These are phyloP conservation scores for Schizopygopsis pylzovi DNA, from an alignment of 2,797 vertebrate species.

Conservation along the genomic window DNA sequence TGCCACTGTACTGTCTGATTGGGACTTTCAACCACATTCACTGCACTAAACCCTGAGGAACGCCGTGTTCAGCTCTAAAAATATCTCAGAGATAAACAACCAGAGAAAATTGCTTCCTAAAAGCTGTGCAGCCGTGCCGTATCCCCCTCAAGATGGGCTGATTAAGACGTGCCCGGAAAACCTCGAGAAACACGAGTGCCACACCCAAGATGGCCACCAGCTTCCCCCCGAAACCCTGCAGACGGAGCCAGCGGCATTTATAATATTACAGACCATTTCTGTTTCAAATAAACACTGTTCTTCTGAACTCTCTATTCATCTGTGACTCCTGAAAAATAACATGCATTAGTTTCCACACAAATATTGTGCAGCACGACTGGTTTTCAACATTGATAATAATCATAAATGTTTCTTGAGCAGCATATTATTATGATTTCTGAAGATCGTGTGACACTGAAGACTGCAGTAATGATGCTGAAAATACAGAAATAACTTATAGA, in stretches of 20 bases:
- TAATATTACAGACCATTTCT: no score
- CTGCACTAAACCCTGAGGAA: neutral
- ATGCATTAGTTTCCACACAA: no score
- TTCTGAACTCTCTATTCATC: no score
- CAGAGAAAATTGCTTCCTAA: conserved; percentile 29
- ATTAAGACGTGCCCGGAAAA: conserved; percentile 43
- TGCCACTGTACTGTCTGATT: neutral
- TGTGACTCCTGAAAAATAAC: no score
- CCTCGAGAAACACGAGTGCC: neutral
- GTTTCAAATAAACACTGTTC: no score
- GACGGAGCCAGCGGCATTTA: neutral
- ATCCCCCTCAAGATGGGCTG: conserved; percentile 31
- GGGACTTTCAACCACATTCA: conserved; percentile 1
- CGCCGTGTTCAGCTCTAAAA: conserved; percentile 48
- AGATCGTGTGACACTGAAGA: no score
- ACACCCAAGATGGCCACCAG: conserved; percentile 44
- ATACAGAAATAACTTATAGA: no score
- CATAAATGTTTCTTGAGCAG: no score
- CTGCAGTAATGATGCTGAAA: no score
- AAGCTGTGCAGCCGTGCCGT: neutral
- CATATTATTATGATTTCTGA: no score
- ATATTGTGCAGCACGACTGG: no score
- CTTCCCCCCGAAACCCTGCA: neutral
- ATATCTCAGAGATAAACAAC: conserved; percentile 53
- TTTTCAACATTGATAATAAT: no score